Evolutionary conservation across 2,888 invertebrate species (phyloP), one percentile per base, ranked within the genome.

Genomic region (Melanargia galathea): DNA sequence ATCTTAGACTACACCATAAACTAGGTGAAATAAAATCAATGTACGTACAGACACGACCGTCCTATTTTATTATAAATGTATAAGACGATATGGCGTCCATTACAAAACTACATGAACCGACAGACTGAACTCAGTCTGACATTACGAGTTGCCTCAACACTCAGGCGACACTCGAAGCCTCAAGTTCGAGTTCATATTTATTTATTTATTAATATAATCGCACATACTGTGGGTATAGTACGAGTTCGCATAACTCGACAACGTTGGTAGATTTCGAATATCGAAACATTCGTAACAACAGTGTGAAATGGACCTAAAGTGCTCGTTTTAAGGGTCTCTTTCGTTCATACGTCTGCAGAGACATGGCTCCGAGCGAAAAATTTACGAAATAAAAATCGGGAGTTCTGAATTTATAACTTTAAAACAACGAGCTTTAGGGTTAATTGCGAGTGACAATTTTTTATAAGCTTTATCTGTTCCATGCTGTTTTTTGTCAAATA

Each of bases 101-200:
- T 30, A 33, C 20, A 16, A 33, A 30, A 18, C 33, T 33, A 51
- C 18, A 33, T 26, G 18, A 49, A 62, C 49, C 22, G 13, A 45
- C 48, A n/a, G 43, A 40, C 46, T 35, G 18, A 55, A 18, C 26
- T 11, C 16, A 33, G 11, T 20, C 51, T 51, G 33, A 33, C 51
- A 49, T 30, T 35, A 63, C 55, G 18, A 65, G 49, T 60, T 52
- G 30, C 65, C 66, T 64, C 59, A 62, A 62, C 52, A 56, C 64
- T 45, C 62, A 60, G 65, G 65, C 8, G 22, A 62, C 51, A 63
- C 64, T 66, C 65, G 54, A 63, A 69, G 70, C 72, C 72, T 74
- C 69, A 58, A 67, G 30, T 56, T 18, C 43, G 16, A 49, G 30
- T 16, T n/a, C n/a, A n/a, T n/a, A n/a, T n/a, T n/a, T n/a, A n/a